Base-by-base conservation (phyloP, 2,888 invertebrate genomes). In the Tetheella fluctuosa region DNA sequence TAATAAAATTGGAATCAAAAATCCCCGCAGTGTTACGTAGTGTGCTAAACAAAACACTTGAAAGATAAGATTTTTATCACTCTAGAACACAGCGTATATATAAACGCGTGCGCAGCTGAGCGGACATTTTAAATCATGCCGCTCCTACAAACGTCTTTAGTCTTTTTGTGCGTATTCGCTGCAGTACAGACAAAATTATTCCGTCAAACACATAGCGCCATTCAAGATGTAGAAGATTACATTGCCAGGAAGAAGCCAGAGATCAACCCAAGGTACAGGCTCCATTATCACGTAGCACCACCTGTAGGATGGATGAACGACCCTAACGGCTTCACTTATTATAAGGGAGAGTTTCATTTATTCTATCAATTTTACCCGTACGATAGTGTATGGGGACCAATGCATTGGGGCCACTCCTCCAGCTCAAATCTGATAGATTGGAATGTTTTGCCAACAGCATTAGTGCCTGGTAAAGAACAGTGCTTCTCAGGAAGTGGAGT, bases 281-380 rank as follows among this genome's bases (percentile, higher is more conserved):
- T 84, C 5, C 85, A 84, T 2, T 93, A 91, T 64, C 93, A 93
- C 65, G 81, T 91, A 3, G 76, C 83, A 0, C 87, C 89, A 0
- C 93, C 91, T 0, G 89, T 91, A 0, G 94, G 94, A 15, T 94
- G 94, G 94, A 90, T 94, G 77, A 94, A 94, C 69, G 94, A 94
- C 61, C 94, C 94, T 0, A 94, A 94, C 63, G 94, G 94, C 8
- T 91, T 94, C 71, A 88, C 92, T 0, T 93, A 81, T 69, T 91
- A 86, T 73, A 87, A 91, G 53, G 94, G 93, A 17, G 83, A 90
- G 68, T 94, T 89, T 63, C 94, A 94, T 67, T 74, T 94, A 0
- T 94, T 94, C 76, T 94, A 91, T 67, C 94, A 94, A 71, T 93
- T 86, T 65, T 91, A 94, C 65, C 94, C 94, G 0, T 88, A 91